A percentile compares a stretch with the other conserved stretches of the same genome.
Conservation (phyloP, 2,113 vertebrate species). For the Stegastes partitus region DNA sequence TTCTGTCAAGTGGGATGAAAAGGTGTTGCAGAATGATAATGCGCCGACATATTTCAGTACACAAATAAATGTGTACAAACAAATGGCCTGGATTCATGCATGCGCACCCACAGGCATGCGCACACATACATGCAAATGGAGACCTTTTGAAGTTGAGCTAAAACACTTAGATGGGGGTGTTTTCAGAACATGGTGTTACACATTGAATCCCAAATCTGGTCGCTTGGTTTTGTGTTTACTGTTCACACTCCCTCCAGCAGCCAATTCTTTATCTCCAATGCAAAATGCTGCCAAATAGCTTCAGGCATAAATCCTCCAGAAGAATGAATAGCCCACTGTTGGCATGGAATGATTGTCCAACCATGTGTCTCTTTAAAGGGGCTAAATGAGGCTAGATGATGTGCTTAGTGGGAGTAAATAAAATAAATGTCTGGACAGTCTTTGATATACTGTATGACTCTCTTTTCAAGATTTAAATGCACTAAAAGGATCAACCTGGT, state of each 20-base stretch:
- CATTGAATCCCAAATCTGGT: constrained; percentile 62
- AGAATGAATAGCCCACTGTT: constrained; percentile 61
- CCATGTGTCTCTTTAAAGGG: constrained; percentile 59
- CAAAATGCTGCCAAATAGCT: constrained; percentile 67
- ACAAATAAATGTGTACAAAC: constrained; percentile 47
- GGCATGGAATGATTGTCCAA: constrained; percentile 53
- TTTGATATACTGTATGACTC: neutral
- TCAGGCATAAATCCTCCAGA: constrained; percentile 67
- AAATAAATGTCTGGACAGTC: constrained; percentile 37
- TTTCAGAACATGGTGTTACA: constrained; percentile 52
- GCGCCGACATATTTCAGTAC: constrained; percentile 30
- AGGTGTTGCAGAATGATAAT: constrained; percentile 37
- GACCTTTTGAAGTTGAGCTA: constrained; percentile 59
- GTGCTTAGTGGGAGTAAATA: constrained; percentile 51
- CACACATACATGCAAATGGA: constrained; percentile 21
- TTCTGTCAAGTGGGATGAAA: constrained; percentile 40
- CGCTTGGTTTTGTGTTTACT: constrained; percentile 58
- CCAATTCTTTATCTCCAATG: constrained; percentile 63
- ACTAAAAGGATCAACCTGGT: neutral
- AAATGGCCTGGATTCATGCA: constrained; percentile 22
- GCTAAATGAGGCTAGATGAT: constrained; percentile 65
- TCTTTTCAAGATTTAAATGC: constrained; percentile 20
- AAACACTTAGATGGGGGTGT: constrained; percentile 54
- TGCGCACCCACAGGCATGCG: constrained; percentile 38
- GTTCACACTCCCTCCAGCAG: constrained; percentile 46